A percentile compares a stretch with the other conserved stretches of the same genome.
Evolutionary conservation across 2,888 invertebrate genomes (phyloP).

Genomic region (Dendrolimus houi): DNA sequence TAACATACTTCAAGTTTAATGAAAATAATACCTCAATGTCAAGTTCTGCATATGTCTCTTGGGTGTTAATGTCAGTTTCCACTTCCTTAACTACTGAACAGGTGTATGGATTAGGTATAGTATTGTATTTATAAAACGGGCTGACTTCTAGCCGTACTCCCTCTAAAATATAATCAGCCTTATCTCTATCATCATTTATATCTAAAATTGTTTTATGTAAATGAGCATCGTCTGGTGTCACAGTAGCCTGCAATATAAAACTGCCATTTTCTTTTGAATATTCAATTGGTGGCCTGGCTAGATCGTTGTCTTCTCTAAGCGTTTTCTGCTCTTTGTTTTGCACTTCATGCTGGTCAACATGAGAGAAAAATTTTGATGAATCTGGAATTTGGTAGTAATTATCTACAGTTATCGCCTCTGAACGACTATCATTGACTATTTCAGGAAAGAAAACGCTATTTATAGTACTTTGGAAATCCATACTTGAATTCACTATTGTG

Average conservation of each 20-base stretch:
- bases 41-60: slow-evolving; percentile 38
- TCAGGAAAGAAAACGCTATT: slow-evolving; percentile 17
- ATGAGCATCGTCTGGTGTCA: slow-evolving; percentile 15
- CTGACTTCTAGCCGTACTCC: slow-evolving; percentile 20
- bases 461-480: slow-evolving; percentile 8
- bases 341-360: slow-evolving; percentile 25
- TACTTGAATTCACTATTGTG: slow-evolving; percentile 22
- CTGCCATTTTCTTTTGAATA: slow-evolving; percentile 18
- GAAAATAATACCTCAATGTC: slow-evolving; percentile 47
- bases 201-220: slow-evolving; percentile 13
- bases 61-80: slow-evolving; percentile 42
- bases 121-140: slow-evolving; percentile 28
- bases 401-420: slow-evolving; percentile 20
- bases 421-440: slow-evolving; percentile 7
- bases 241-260: slow-evolving; percentile 25
- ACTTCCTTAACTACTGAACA: slow-evolving; percentile 30
- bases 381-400: slow-evolving; percentile 28
- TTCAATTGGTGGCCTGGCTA: slow-evolving; percentile 21
- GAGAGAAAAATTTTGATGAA: slow-evolving; percentile 38
- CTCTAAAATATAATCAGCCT: slow-evolving; percentile 41
- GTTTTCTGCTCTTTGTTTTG: slow-evolving; percentile 23
- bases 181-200: slow-evolving; percentile 25
- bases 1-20: neutral
- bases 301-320: slow-evolving; percentile 21
- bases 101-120: slow-evolving; percentile 19